These are phyloP conservation scores for Empidonax traillii DNA, from an alignment of 2,113 vertebrate species.

Conservation along the genomic window DNA sequence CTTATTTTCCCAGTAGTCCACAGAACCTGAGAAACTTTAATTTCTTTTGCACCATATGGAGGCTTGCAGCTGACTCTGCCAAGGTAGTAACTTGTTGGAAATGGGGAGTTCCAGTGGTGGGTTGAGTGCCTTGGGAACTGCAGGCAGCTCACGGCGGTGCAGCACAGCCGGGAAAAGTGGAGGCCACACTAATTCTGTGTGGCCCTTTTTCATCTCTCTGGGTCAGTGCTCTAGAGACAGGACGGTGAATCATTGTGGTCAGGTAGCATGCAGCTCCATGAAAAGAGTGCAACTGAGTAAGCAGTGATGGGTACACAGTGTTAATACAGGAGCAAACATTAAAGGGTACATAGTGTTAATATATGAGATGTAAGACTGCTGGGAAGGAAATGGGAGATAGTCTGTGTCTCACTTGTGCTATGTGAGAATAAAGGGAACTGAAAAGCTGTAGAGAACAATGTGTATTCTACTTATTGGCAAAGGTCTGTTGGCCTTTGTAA, in stretches of 20 bases:
- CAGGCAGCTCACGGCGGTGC: fast-evolving
- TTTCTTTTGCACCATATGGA: background rate
- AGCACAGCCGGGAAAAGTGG: background rate
- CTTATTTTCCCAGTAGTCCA: background rate
- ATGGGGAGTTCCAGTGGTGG: background rate
- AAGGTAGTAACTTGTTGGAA: background rate
- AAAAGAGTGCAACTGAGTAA: background rate
- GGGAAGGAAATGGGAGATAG: background rate
- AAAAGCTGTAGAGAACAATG: background rate
- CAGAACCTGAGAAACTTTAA: background rate
- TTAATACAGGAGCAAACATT: background rate
- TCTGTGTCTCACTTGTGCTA: background rate
- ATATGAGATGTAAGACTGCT: background rate
- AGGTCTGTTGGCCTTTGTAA: background rate
- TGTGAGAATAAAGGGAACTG: background rate
- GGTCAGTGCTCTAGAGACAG: background rate
- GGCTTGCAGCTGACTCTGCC: background rate
- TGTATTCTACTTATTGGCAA: background rate
- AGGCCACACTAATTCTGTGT: fast-evolving
- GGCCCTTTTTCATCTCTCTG: background rate
- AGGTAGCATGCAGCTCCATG: background rate
- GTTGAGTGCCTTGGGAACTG: background rate
- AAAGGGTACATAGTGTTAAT: background rate
- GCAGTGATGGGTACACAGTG: background rate
- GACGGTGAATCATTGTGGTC: background rate